Base-by-base conservation (phyloP, 2,113 vertebrate species). In the Phodopus roborovskii region DNA sequence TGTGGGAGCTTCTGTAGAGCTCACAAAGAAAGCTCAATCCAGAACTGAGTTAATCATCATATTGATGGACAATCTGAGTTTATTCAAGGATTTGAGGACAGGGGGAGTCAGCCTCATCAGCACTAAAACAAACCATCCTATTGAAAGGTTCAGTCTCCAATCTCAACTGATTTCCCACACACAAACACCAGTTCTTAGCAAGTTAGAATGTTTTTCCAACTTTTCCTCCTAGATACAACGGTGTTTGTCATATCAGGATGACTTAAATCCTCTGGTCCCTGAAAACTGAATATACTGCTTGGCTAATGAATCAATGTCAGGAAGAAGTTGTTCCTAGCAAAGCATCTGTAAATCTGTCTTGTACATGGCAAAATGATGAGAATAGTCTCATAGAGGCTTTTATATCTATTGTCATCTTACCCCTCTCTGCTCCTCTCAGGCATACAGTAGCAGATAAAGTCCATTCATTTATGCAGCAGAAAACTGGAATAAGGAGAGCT, bases 1-100 rank as follows among this genome's bases (percentile, higher is more conserved):
- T 58, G 24, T 64, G 92, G 91, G 60, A 60, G 7, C 7, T 36
- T 66, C n/a, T 89, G 66, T n/a, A 42, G 5, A 87, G 39, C 7
- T 53, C 64, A 96, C 78, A 75, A 42, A 74, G 96, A 71, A 96
- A 64, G 0, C 53, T 70, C 79, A 96, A 95, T 91, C 91, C 95
- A 97, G 93, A 97, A 97, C 95, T 75, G 33, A 97, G 95, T 94
- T 92, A 98, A 96, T 98, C 97, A 97, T 66, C 28, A 26, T 58
- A 66, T 90, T 85, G 82, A 87, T 90, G 84, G 96, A 90, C 77
- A 97, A 95, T 88, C 93, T 39, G 68, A 82, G 73, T 96, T 85
- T 71, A 96, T 73, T 97, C 87, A 95, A n/a, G 73, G 48, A 73
- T 50, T 94, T 56, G 0, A 97, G 96, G 90, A 90, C 68, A 83